Base-by-base conservation (phyloP, 2,113 vertebrate species). In the Platichthys flesus region DNA sequence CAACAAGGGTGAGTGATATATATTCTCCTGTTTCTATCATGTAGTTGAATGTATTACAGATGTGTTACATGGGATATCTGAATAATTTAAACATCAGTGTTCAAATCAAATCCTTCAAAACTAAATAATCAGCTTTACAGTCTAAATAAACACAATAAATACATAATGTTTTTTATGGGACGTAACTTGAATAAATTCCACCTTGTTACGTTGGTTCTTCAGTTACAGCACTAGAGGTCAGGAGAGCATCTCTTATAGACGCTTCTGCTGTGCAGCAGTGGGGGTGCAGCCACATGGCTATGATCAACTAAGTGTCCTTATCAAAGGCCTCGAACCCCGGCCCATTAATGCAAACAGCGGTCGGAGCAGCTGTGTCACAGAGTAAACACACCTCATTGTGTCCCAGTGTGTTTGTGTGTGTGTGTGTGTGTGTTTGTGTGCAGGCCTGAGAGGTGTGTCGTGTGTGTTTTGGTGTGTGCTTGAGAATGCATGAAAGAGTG, bases 291-390 rank as follows among this genome's bases (percentile, higher is more conserved):
- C 15, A 45, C 42, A 49, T 66, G 65, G 71, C 15, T 60, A 37
- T 4, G 90, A 94, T 67, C 90, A 91, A 79, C 95, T 96, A 59
- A 93, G 93, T 37, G 55, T 95, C 87, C 88, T 95, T 23, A 83
- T 96, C 82, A 85, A 82, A 82, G 91, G 82, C 52, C 89, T 89
- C 88, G 92, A 86, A 88, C 93, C 95, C 73, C 85, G 96, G 89
- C 85, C 94, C 45, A 49, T 86, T 86, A 87, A 92, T 92, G 76
- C 75, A 94, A 74, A 89, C 90, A 94, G 81, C 0, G 81, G 76
- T 77, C 66, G 69, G 0, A 94, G 91, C 58, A 74, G 87, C 0
- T 95, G 94, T n/a, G 93, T 96, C 81, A 96, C 93, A 91, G 89
- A 94, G 95, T 95, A 92, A 56, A 88, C 45, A 75, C 15, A 28